Evolutionary conservation across 1,140 invertebrate species (phyloP).

Genomic region (Aphidius ervi): DNA sequence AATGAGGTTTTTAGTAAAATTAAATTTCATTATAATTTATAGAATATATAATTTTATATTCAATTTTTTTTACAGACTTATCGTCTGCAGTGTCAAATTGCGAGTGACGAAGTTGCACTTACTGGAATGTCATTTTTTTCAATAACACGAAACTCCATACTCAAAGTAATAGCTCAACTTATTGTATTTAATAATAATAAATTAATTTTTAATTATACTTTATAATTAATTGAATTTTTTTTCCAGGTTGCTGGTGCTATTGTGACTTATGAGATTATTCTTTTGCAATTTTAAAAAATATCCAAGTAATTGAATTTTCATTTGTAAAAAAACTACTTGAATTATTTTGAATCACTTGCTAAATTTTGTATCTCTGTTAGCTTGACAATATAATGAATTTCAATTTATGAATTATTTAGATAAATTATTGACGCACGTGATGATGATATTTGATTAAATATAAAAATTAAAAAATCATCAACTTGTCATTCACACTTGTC

Average conservation of each 20-base stretch:
- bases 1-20: slow-evolving; percentile 45
- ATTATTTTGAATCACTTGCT: too few relatives aligned
- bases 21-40: not conserved
- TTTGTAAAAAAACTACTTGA: too few relatives aligned
- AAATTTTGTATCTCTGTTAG: too few relatives aligned
- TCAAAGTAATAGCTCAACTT: slow-evolving; percentile 53
- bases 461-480: too few relatives aligned
- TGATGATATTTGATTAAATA: too few relatives aligned
- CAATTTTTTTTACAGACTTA: slow-evolving; percentile 51
- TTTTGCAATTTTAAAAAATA: slow-evolving; percentile 42
- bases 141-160: slow-evolving; percentile 60
- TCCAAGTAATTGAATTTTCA: too few relatives aligned
- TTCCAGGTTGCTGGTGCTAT: slow-evolving; percentile 51
- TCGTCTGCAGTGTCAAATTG: slow-evolving; percentile 58
- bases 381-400: too few relatives aligned
- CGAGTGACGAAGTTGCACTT: slow-evolving; percentile 57
- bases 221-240: too few relatives aligned
- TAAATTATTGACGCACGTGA: too few relatives aligned
- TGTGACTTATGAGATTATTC: slow-evolving; percentile 53
- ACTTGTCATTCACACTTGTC: too few relatives aligned
- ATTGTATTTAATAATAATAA: slow-evolving; percentile 1
- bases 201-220: too few relatives aligned
- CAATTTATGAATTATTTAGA: too few relatives aligned
- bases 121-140: slow-evolving; percentile 63
- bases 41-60: slow-evolving; percentile 6